Percentiles rank a stretch among this genome's conserved stretches.
phyloP scores from a whole-genome alignment of 2,797 vertebrate genomes.

The Oreonectes daqikongensis region DNA sequence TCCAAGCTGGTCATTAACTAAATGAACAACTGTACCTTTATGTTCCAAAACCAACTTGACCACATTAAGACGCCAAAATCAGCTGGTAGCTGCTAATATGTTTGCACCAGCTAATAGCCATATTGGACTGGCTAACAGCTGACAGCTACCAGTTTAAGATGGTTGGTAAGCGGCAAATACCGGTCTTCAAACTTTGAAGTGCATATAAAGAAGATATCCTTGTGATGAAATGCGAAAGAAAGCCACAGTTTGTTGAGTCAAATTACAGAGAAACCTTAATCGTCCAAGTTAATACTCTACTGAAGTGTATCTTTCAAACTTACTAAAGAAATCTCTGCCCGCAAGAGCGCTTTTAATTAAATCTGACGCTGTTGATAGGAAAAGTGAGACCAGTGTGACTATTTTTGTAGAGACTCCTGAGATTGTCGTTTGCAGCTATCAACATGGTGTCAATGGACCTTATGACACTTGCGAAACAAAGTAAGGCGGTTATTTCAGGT shows the following conservation, averaged over 20 bases:
- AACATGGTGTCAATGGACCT: constrained; percentile 35
- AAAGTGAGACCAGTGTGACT: constrained; percentile 33
- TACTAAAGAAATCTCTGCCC: constrained; percentile 14
- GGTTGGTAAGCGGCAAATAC: neutral
- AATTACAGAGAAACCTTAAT: neutral
- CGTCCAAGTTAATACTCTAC: constrained; percentile 18
- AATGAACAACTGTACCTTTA: neutral
- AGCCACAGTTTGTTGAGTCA: constrained; percentile 1
- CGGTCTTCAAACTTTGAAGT: neutral
- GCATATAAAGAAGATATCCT: neutral
- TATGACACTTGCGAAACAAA: constrained; percentile 21
- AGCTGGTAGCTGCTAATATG: neutral
- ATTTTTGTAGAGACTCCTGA: constrained; percentile 23
- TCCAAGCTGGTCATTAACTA: neutral
- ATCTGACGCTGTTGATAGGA: constrained; percentile 12
- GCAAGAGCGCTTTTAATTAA: constrained; percentile 30
- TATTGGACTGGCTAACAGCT: neutral
- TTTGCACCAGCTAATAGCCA: neutral
- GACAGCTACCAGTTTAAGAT: neutral
- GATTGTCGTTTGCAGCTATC: constrained; percentile 29
- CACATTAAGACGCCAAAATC: neutral
- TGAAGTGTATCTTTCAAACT: constrained; percentile 27
- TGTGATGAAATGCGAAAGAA: constrained; percentile 21
- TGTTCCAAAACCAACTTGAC: neutral
- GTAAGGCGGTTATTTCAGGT: constrained; percentile 38